Evolutionary conservation across 2,888 invertebrate genomes (phyloP), one percentile per base, ranked within the genome.

Genomic region (Alloscopus bannaensis): DNA sequence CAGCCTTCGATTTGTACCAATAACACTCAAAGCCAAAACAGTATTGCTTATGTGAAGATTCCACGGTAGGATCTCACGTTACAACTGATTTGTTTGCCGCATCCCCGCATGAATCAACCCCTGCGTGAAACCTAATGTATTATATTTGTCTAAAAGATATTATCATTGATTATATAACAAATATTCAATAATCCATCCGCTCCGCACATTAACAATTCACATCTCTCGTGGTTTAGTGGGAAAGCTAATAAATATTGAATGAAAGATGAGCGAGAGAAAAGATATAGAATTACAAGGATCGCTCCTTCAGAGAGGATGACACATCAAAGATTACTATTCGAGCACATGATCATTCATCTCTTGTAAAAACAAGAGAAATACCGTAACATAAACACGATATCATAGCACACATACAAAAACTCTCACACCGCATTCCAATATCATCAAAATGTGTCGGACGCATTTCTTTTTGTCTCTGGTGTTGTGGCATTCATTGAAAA

Each of bases 281-380:
- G n/a, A 50, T 57, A 64, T 28, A 62, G 62, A 68, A 31, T 29
- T 29, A 70, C 45, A 65, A 64, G 50, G 70, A 71, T 65, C 52
- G 45, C 60, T 69, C 57, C 64, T 55, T 78, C 64, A n/a, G 60
- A 55, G 29, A 64, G 47, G 59, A 78, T 78, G 78, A 78, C 78
- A 78, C 70, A 78, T 70, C 65, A 70, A 65, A 78, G 65, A 71
- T 78, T 70, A n/a, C n/a, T n/a, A 71, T 47, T 78, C 65, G 59
- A 71, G 78, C 65, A 70, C 64, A 62, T 70, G 78, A 70, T 78
- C 71, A 78, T 71, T 78, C 78, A 78, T 78, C 78, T 78, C 64
- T 22, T 65, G n/a, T n/a, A n/a, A 71, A 77, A 71, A 78, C 70
- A 78, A 64, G 31, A n/a, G 50, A 70, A 78, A 64, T 71, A 78